Evolutionary conservation across 1,140 invertebrate genomes (phyloP).

Genomic region (Oryzaephilus surinamensis): DNA sequence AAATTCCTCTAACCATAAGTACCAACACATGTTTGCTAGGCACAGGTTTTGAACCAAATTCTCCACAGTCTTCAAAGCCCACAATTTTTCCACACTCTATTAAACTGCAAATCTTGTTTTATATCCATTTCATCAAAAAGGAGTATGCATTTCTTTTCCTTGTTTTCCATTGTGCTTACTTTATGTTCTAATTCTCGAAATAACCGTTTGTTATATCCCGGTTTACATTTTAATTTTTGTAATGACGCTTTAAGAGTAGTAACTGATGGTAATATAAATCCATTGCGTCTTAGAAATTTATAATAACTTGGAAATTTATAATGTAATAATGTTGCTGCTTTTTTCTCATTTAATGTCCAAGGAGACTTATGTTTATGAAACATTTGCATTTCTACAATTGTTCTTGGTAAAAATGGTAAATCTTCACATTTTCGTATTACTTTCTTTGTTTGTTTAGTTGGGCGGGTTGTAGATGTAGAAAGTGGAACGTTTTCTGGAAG

Average conservation of each 20-base stretch:
- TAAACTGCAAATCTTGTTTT: constrained; percentile 1
- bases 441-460: too few relatives aligned
- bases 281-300: neutral
- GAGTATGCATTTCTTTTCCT: neutral
- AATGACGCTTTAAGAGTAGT: neutral
- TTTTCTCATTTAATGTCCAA: too few relatives aligned
- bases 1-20: constrained; percentile 4
- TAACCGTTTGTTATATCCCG: neutral
- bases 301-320: neutral
- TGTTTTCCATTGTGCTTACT: neutral
- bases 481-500: neutral
- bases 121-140: constrained; percentile 6
- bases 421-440: neutral
- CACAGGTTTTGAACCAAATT: neutral
- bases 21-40: constrained; percentile 2
- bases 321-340: too few relatives aligned
- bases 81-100: neutral
- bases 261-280: constrained; percentile 3
- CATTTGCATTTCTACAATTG: neutral
- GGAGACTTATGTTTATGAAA: neutral
- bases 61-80: neutral
- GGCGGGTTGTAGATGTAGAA: neutral
- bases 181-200: neutral
- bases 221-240: neutral
- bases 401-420: neutral